Percentiles rank a stretch among this genome's conserved stretches.
These are phyloP conservation scores for Oryctolagus cuniculus DNA, from an alignment of 2,113 vertebrate species.

Conservation along the genomic window DNA sequence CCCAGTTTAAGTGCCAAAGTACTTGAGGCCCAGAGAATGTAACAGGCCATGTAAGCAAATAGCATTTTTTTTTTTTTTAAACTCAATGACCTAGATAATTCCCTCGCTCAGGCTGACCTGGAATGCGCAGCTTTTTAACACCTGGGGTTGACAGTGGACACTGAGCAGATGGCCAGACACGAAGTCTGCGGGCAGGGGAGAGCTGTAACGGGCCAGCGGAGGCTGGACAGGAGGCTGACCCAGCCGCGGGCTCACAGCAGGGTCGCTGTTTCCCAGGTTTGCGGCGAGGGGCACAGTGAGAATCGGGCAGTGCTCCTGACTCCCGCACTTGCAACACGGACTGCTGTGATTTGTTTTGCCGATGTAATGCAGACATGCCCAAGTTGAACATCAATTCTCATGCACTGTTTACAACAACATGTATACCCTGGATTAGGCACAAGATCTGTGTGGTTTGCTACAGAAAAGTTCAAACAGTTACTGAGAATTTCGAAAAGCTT, in stretches of 20 bases:
- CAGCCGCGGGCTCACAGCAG: slow-evolving; percentile 17
- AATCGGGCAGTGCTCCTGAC: neutral
- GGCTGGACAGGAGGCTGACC: neutral
- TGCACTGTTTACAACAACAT: slow-evolving; percentile 88
- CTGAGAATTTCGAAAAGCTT: slow-evolving; percentile 54
- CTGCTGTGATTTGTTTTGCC: slow-evolving; percentile 92
- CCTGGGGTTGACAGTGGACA: slow-evolving; percentile 37
- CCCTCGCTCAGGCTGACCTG: neutral
- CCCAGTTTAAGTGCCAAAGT: slow-evolving; percentile 5
- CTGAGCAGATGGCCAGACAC: slow-evolving; percentile 50
- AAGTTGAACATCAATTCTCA: slow-evolving; percentile 86
- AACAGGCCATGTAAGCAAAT: slow-evolving; percentile 54
- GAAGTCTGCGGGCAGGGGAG: slow-evolving; percentile 7
- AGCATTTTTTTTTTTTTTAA: neutral
- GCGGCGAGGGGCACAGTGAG: neutral
- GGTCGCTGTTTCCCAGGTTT: rapidly evolving
- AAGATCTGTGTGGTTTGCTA: slow-evolving; percentile 87
- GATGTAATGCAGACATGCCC: slow-evolving; percentile 91
- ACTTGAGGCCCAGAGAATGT: slow-evolving; percentile 32
- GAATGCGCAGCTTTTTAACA: slow-evolving; percentile 46
- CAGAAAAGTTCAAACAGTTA: slow-evolving; percentile 60
- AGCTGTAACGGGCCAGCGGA: slow-evolving; percentile 9
- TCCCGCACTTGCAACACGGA: neutral
- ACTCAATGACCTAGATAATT: slow-evolving; percentile 56
- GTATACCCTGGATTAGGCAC: slow-evolving; percentile 91